These are phyloP conservation scores for Tympanuchus pallidicinctus DNA, from an alignment of 2,113 vertebrate species.

Conservation along the genomic window DNA sequence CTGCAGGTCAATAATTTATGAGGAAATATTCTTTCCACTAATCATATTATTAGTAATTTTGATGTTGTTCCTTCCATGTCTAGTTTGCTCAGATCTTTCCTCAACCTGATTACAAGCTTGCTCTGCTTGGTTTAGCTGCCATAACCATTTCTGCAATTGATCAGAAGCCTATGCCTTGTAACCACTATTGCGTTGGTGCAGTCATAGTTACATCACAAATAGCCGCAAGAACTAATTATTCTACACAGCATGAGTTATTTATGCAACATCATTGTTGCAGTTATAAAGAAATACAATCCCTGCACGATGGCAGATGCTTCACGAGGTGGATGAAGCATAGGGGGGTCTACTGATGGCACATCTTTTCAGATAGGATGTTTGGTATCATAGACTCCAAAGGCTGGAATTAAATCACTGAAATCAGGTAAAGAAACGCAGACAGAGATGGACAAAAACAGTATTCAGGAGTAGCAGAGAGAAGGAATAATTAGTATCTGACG, in stretches of 20 bases:
- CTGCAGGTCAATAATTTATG: neutral
- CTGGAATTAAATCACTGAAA: neutral
- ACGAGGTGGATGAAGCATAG: neutral
- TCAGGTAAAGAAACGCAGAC: neutral
- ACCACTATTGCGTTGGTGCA: neutral
- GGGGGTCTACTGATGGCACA: neutral
- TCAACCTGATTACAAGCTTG: neutral
- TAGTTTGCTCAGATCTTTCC: neutral
- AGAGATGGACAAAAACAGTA: neutral
- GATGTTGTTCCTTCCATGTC: neutral
- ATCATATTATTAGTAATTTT: neutral
- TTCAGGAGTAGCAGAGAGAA: neutral
- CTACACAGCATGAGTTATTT: neutral
- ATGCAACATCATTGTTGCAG: neutral
- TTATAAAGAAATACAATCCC: neutral
- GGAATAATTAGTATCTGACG: neutral
- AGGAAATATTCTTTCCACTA: neutral
- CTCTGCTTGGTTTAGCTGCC: neutral
- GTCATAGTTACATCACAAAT: neutral
- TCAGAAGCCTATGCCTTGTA: neutral
- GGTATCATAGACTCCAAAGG: neutral
- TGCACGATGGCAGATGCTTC: rapidly evolving
- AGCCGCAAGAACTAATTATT: neutral
- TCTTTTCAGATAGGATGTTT: rapidly evolving
- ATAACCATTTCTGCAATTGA: neutral